These are phyloP conservation scores for Planiliza haematocheilus DNA, from an alignment of 2,113 vertebrate genomes.

Conservation along the genomic window DNA sequence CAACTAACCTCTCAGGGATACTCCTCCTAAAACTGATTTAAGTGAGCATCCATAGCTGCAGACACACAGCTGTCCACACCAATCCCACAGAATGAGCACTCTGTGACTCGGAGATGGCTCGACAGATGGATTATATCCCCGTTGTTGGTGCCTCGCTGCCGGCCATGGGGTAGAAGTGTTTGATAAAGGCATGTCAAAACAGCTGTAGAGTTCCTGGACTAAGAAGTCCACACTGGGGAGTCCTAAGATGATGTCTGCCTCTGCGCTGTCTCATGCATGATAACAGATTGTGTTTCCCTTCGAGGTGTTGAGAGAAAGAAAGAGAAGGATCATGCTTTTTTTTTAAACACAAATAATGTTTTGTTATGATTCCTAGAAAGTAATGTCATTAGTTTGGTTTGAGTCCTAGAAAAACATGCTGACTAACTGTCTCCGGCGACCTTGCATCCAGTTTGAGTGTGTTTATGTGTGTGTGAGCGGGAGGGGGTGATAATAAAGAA, in stretches of 20 bases:
- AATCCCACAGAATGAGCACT: conserved; percentile 44
- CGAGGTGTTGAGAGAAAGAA: background rate
- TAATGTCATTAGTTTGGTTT: conserved; percentile 13
- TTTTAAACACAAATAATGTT: conserved; percentile 11
- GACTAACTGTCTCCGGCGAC: conserved; percentile 59
- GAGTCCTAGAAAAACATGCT: conserved; percentile 39
- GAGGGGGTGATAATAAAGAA: conserved; percentile 41
- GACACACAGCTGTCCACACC: conserved; percentile 39
- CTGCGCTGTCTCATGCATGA: conserved; percentile 1
- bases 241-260: conserved; percentile 32
- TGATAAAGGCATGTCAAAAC: conserved; percentile 63
- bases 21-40: conserved; percentile 43
- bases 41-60: conserved; percentile 50
- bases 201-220: conserved; percentile 41
- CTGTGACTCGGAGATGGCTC: conserved; percentile 59
- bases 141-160: conserved; percentile 36
- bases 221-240: conserved; percentile 15
- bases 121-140: conserved; percentile 68
- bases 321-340: background rate
- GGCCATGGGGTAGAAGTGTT: conserved; percentile 43
- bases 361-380: conserved; percentile 30
- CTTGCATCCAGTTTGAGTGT: conserved; percentile 56
- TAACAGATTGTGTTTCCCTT: conserved; percentile 5
- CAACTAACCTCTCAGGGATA: conserved; percentile 36
- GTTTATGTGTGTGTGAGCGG: conserved; percentile 29